Conservation (phyloP, 2,888 invertebrate genomes). For the Mylabris sibirica region DNA sequence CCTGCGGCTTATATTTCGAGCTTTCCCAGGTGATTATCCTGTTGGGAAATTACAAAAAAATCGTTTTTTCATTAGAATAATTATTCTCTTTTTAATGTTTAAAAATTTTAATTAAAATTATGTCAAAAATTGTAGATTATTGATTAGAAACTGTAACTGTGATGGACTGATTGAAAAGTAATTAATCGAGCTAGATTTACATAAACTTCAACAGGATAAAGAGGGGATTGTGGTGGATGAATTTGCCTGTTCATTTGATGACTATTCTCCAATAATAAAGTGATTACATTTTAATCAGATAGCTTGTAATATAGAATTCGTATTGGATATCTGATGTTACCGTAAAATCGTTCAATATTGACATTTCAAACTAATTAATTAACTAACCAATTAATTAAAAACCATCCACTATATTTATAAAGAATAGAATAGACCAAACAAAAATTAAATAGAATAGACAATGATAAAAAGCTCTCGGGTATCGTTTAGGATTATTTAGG, state of each 20-base stretch:
- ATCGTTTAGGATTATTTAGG: conserved; percentile 15
- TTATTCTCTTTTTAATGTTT: too few relatives aligned
- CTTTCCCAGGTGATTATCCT: too few relatives aligned
- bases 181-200: not conserved
- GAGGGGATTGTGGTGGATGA: not conserved
- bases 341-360: not conserved
- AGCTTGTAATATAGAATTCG: not conserved
- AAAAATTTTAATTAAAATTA: not conserved
- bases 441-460: not conserved
- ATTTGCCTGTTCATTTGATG: not conserved
- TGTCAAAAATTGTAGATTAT: not conserved
- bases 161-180: not conserved
- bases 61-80: too few relatives aligned
- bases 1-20: too few relatives aligned
- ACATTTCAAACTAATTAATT: too few relatives aligned
- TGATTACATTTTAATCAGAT: not conserved
- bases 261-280: conserved; percentile 6
- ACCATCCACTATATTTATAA: not conserved
- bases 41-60: too few relatives aligned
- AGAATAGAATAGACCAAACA: not conserved
- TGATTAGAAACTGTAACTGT: not conserved
- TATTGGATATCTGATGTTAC: not conserved
- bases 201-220: not conserved
- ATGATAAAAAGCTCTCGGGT: conserved; percentile 12
- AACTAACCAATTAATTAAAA: too few relatives aligned